Conservation (phyloP, 23 tunicate genomes). For the Botrylloides violaceus region DNA sequence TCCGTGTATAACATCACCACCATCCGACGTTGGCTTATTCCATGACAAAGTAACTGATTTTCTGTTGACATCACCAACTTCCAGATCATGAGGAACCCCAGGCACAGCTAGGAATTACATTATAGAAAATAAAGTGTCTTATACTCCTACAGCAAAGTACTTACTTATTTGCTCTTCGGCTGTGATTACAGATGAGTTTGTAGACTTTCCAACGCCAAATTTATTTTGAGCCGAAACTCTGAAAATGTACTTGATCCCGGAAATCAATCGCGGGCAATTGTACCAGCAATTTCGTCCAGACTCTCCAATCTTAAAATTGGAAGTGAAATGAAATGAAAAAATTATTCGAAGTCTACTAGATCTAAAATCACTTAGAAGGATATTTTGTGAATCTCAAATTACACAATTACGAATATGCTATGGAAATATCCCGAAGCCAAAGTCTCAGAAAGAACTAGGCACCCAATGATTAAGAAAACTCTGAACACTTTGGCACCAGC, state of each 20-base stretch:
- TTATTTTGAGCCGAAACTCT: constrained; percentile 38
- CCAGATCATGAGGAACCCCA: constrained; percentile 12
- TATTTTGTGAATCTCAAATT: no score
- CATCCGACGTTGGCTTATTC: constrained; percentile 53
- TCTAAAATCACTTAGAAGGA: no score
- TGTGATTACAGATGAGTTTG: constrained; percentile 8
- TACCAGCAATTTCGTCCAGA: constrained; percentile 3
- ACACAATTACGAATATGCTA: no score
- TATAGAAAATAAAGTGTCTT: background rate
- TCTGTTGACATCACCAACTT: constrained; percentile 9
- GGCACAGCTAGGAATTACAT: constrained; percentile 6
- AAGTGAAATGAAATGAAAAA: no score
- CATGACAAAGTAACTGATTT: constrained; percentile 63
- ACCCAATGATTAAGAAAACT: no score
- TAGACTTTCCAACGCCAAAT: constrained; percentile 26
- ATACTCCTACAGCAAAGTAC: background rate
- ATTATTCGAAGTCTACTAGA: no score
- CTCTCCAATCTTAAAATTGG: constrained; percentile 28
- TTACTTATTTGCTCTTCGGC: constrained; percentile 31
- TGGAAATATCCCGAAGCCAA: no score
- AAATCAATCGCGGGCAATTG: constrained; percentile 39
- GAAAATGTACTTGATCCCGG: constrained; percentile 38
- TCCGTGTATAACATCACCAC: constrained; percentile 62
- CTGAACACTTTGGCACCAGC: no score
- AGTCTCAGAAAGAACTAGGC: no score